Evolutionary conservation across 2,113 vertebrate species (phyloP), one percentile per base, ranked within the genome.

Genomic region (Tympanuchus pallidicinctus): DNA sequence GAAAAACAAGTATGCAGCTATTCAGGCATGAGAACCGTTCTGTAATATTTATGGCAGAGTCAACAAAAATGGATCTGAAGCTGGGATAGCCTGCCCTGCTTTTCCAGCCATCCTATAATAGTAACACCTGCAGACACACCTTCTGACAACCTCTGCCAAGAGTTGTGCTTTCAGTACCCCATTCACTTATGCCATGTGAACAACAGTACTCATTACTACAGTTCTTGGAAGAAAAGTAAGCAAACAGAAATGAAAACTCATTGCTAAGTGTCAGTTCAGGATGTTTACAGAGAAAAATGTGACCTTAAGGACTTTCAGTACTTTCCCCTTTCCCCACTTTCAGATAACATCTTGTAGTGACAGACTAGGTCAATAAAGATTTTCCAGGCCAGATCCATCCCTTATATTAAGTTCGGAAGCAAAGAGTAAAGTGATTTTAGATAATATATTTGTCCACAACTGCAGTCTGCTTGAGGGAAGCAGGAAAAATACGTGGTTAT

Each of bases 371-470:
- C 91, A 63, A 47, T 34, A 89, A 80, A 50, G 76, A 56, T 71
- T 86, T 70, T 67, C 82, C 72, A 91, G 64, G 60, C 54, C 85
- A 92, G 86, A 81, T 77, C 45, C 64, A 94, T 85, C 59, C 42
- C 65, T 40, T 30, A 81, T 83, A 94, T 95, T 86, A 82, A 36
- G 24, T 57, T 47, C 13, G 19, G 42, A 94, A 94, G 57, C n/a
- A 4, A 92, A 92, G 69, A 89, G 65, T 77, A 90, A 70, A 88
- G 17, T 63, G 24, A 70, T 82, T 85, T 85, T 13, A 77, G 64
- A 64, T 2, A 40, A 12, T 21, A 6, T 52, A 16, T 45, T 42
- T 1, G 2, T 48, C 43, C 24, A 73, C 11, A 76, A 70, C 57
- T 22, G 65, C 50, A 66, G 59, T 11, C 54, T 76, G 67, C 64